Evolutionary conservation across 2,113 vertebrate species (phyloP).

Genomic region (Sporophila hypoxantha): DNA sequence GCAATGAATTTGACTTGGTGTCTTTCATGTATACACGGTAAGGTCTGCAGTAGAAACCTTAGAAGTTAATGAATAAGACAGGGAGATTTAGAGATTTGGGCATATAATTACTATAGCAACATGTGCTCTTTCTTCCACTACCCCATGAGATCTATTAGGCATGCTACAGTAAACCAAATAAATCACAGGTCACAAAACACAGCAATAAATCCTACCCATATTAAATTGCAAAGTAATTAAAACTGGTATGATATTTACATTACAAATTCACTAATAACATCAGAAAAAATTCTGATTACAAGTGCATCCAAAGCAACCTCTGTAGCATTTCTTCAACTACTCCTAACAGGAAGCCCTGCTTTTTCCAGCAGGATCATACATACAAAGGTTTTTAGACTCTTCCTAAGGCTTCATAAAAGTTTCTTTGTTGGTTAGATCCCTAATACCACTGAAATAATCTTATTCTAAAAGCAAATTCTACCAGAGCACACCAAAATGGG

Average conservation of each 20-base stretch:
- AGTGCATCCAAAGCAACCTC: neutral
- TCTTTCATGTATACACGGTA: slow-evolving; percentile 16
- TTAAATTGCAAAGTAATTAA: slow-evolving; percentile 50
- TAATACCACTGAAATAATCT: neutral
- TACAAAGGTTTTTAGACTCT: neutral
- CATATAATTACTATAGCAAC: slow-evolving; percentile 37
- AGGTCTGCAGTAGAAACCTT: neutral
- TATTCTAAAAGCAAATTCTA: neutral
- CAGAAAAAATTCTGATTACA: slow-evolving; percentile 14
- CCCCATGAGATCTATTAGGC: slow-evolving; percentile 29
- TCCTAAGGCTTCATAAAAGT: neutral
- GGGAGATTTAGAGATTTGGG: slow-evolving; percentile 29
- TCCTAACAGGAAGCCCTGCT: neutral
- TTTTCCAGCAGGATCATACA: neutral
- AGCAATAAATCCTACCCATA: slow-evolving; percentile 18
- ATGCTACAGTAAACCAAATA: slow-evolving; percentile 34
- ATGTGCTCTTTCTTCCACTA: neutral
- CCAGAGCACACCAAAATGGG: neutral
- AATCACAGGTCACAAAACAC: slow-evolving; percentile 43
- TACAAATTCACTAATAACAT: slow-evolving; percentile 24
- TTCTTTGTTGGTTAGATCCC: neutral
- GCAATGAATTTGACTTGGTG: slow-evolving; percentile 3
- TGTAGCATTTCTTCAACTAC: neutral
- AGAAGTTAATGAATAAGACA: slow-evolving; percentile 32
- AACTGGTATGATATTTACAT: slow-evolving; percentile 20